These are phyloP conservation scores for Sebastes steindachneri DNA, from an alignment of 2,797 vertebrate species.

Conservation along the genomic window DNA sequence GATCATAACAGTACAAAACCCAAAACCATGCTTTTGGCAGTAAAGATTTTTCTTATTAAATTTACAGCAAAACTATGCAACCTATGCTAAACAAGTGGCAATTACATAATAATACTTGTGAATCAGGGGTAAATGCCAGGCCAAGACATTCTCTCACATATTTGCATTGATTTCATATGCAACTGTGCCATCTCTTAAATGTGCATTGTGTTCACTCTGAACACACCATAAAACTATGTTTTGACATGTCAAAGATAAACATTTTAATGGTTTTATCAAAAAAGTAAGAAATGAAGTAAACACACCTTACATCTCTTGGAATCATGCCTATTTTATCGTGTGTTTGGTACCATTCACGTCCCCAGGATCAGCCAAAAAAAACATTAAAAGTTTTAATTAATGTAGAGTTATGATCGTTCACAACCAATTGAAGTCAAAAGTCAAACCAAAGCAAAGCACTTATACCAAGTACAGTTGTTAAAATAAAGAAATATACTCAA, in stretches of 20 bases:
- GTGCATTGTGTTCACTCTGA: too few species aligned
- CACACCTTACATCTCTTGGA: not conserved
- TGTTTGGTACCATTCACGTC: not conserved
- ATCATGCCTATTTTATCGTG: not conserved
- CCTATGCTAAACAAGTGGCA: not conserved
- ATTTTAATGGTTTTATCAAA: not conserved
- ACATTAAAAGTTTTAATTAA: not conserved
- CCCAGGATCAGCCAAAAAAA: not conserved
- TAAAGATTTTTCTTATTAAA: not conserved
- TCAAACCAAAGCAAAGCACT: not conserved
- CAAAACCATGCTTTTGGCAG: not conserved
- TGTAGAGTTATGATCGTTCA: not conserved
- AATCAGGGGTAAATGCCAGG: not conserved
- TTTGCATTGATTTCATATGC: not conserved
- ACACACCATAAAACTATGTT: accelerated
- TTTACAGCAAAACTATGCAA: not conserved
- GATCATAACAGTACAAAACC: not conserved
- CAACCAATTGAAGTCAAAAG: not conserved
- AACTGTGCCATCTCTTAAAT: not conserved
- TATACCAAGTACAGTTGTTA: not conserved
- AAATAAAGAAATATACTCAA: not conserved
- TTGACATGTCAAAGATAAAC: not conserved
- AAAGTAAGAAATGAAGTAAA: not conserved
- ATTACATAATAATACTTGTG: not conserved
- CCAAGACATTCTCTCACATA: not conserved